Percentiles rank a stretch among this genome's conserved stretches.
These are phyloP conservation scores for Polylopha cassiicola DNA, from an alignment of 2,888 invertebrate species.

Conservation along the genomic window DNA sequence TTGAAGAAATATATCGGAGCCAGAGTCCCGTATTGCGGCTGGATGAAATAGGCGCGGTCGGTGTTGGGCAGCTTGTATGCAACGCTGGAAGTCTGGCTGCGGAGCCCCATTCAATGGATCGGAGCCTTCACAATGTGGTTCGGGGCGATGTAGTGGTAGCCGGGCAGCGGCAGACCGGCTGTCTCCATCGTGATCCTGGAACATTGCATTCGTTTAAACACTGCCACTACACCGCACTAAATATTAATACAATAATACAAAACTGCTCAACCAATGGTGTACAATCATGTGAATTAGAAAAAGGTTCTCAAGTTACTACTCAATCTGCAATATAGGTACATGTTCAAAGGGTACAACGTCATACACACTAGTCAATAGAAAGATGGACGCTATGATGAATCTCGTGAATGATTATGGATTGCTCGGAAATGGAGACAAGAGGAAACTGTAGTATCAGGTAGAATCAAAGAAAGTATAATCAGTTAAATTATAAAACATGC, in stretches of 20 bases:
- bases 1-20: conserved; percentile 66
- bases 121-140: conserved; percentile 95
- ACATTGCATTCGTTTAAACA: conserved; percentile 43
- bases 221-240: neutral
- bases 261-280: conserved; percentile 9
- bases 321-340: neutral
- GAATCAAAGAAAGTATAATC: conserved; percentile 9
- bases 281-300: conserved; percentile 14
- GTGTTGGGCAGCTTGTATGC: conserved; percentile 44
- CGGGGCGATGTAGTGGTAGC: conserved; percentile 94
- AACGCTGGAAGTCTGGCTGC: conserved; percentile 50
- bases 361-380: conserved; percentile 11
- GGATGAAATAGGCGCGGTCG: conserved; percentile 38
- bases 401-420: conserved; percentile 30
- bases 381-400: conserved; percentile 17
- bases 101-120: conserved; percentile 84
- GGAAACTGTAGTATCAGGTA: conserved; percentile 28
- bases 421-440: conserved; percentile 42
- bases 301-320: conserved; percentile 14
- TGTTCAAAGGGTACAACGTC: conserved; percentile 7
- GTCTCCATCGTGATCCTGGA: conserved; percentile 97
- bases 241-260: neutral
- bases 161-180: conserved; percentile 92
- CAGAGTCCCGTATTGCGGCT: conserved; percentile 57
- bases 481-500: conserved; percentile 20